A percentile compares a stretch with the other conserved stretches of the same genome.
phyloP scores from a whole-genome alignment of 2,797 vertebrate genomes.

The Xiphophorus birchmanni region DNA sequence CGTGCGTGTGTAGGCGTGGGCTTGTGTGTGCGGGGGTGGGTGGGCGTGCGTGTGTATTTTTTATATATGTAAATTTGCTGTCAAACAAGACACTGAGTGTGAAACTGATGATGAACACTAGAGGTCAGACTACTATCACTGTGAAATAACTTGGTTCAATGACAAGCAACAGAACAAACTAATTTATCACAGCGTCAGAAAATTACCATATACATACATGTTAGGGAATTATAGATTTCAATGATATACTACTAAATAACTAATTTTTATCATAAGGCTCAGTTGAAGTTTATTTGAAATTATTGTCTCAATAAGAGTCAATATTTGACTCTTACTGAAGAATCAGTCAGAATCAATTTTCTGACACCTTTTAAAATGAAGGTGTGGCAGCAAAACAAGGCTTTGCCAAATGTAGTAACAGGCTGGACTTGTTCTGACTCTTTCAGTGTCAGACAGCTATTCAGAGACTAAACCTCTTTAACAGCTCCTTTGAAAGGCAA shows the following conservation, averaged over 20 bases:
- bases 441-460: no score
- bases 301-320: neutral
- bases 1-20: no score
- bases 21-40: no score
- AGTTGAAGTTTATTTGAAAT: no score
- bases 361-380: neutral
- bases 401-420: neutral
- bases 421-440: neutral
- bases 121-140: constrained; percentile 33
- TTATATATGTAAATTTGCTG: neutral
- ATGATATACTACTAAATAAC: neutral
- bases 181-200: neutral
- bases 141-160: neutral
- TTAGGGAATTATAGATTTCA: neutral
- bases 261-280: neutral
- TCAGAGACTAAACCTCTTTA: neutral
- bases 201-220: neutral
- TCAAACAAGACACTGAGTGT: neutral
- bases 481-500: neutral
- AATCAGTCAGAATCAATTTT: neutral
- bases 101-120: constrained; percentile 27
- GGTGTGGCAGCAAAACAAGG: neutral
- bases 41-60: no score
- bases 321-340: neutral
- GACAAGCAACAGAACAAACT: neutral